Conservation (phyloP, 2,888 invertebrate species). For the Camponotus fellah region DNA sequence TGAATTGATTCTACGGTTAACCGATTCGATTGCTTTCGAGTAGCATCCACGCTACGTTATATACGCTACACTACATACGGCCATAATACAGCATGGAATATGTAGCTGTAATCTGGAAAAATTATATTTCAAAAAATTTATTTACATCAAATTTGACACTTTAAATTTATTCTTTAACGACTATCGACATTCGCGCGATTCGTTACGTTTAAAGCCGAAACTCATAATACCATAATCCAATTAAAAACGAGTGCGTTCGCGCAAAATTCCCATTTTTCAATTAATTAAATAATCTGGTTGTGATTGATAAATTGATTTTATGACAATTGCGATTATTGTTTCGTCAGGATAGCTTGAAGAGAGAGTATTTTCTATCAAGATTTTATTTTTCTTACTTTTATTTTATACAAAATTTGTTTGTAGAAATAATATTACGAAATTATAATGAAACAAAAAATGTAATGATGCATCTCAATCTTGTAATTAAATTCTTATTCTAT, state of each 20-base stretch:
- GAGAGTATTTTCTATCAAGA: not conserved
- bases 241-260: conserved; percentile 3
- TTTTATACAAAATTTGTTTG: not conserved
- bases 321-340: conserved; percentile 2
- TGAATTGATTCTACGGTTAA: conserved; percentile 14
- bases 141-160: not conserved
- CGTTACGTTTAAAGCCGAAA: not conserved
- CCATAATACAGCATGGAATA: not conserved
- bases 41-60: not conserved
- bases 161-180: not conserved
- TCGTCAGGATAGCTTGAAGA: conserved; percentile 5
- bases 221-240: conserved; percentile 7
- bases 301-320: conserved; percentile 24
- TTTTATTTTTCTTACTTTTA: not conserved
- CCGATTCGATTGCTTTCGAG: conserved; percentile 5
- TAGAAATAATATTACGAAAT: not conserved
- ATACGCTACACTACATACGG: not conserved
- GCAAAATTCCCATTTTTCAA: not conserved
- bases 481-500: not conserved
- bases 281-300: conserved; percentile 38
- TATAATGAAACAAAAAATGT: not conserved
- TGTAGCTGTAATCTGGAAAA: not conserved
- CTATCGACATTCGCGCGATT: not conserved
- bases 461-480: not conserved
- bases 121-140: not conserved